Conservation (phyloP, 1,140 invertebrate species). For the Dryas iulia region DNA sequence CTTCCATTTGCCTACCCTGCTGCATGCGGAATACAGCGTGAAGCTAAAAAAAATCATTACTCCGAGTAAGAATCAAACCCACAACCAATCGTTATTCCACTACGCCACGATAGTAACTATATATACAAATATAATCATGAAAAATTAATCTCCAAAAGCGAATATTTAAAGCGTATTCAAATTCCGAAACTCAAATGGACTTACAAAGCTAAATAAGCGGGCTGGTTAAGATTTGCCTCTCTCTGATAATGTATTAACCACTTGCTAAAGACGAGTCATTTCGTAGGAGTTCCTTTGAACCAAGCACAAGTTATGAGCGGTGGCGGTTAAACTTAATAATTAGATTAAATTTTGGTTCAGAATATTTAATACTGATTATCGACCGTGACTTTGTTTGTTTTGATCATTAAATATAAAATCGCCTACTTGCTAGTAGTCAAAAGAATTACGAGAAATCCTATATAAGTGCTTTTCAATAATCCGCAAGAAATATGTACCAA, state of each 20-base stretch:
- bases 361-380: too few relatives aligned
- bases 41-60: too few relatives aligned
- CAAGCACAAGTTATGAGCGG: neutral
- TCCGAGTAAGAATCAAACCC: too few relatives aligned
- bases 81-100: too few relatives aligned
- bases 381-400: too few relatives aligned
- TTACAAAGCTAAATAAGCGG: constrained; percentile 10
- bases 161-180: neutral
- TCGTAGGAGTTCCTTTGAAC: constrained; percentile 8
- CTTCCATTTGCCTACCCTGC: too few relatives aligned
- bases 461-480: too few relatives aligned
- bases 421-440: too few relatives aligned
- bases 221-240: constrained; percentile 3
- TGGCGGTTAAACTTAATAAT: neutral
- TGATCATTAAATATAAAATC: too few relatives aligned
- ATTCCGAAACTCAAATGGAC: neutral
- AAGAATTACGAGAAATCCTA: too few relatives aligned
- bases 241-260: constrained; percentile 16
- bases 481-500: too few relatives aligned
- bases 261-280: constrained; percentile 13
- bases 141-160: neutral
- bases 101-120: neutral
- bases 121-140: neutral
- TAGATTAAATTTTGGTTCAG: neutral
- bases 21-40: too few relatives aligned